Base-by-base conservation (phyloP, 2,888 invertebrate species). In the Drosophila picticornis region DNA sequence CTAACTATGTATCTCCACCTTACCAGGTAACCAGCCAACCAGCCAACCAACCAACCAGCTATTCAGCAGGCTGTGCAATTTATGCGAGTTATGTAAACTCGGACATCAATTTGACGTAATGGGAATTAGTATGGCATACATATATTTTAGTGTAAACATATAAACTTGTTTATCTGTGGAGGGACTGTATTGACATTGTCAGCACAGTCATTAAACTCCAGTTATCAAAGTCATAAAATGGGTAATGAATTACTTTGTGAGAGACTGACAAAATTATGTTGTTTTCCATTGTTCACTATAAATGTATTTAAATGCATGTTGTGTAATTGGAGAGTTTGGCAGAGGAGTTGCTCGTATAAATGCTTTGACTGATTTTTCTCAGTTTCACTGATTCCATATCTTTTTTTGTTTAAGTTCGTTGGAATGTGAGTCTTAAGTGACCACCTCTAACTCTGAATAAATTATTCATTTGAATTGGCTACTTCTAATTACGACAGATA, bases 91-190 rank as follows among this genome's bases (percentile, higher is more conserved):
- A 81, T 89, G 89, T 83, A 85, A 74, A 75, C 81, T 75, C 79
- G 79, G 75, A 87, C 90, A 89, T 86, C 84, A 77, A 81, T 87
- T 90, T 81, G 88, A 83, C 87, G 83, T 90, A 86, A 85, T 85
- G 86, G 73, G 77, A 83, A 80, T 74, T 60, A 66, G 69, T 68
- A 38, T 53, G 51, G 6, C 31, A 50, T 22, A 36, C 25, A 56
- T n/a, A 52, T 36, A 63, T 43, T 77, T 52, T 58, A 25, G 25
- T 46, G 29, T 46, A 34, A 31, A 62, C 56, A 25, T 25, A 46
- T 19, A 40, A 70, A 77, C 77, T 77, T 60, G 81, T 81, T 77
- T 64, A 38, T 48, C 58, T 64, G 46, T 16, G 16, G n/a, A 46
- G 46, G 50, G 29, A 43, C 56, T 60, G 53, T 58, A 52, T 66